A percentile compares a stretch with the other conserved stretches of the same genome.
Conservation (phyloP, 2,888 invertebrate species). For the Thelaira solivaga region DNA sequence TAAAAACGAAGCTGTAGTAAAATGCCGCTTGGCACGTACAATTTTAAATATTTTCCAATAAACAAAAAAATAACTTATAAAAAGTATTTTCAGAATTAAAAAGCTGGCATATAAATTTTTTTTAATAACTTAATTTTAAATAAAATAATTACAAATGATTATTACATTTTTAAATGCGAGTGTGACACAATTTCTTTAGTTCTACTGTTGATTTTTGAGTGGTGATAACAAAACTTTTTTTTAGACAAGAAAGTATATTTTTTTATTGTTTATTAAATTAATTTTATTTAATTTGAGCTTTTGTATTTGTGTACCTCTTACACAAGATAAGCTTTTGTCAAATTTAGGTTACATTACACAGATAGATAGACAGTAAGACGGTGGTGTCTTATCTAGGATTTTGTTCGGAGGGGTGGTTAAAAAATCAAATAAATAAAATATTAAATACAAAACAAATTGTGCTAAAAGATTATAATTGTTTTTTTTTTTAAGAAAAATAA, state of each 20-base stretch:
- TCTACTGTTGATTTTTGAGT: not conserved
- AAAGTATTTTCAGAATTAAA: no score
- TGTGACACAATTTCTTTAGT: conserved; percentile 33
- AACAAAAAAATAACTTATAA: no score
- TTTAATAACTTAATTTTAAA: no score
- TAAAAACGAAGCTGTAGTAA: no score
- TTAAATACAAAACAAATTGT: not conserved
- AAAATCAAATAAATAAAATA: not conserved
- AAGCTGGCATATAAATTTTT: no score
- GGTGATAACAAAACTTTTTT: conserved; percentile 30
- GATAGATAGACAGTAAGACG: not conserved
- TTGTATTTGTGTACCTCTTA: conserved; percentile 26
- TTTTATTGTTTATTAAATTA: not conserved
- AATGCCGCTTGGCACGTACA: no score
- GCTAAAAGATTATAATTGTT: not conserved
- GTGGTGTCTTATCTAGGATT: conserved; percentile 28
- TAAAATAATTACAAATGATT: no score
- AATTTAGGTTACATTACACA: conserved; percentile 44
- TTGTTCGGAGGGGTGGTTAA: not conserved
- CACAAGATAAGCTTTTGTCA: conserved; percentile 43
- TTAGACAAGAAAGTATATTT: conserved; percentile 20
- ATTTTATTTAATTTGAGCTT: not conserved
- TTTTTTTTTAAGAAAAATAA: conserved; percentile 5
- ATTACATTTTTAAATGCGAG: not conserved
- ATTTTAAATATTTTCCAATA: no score